These are phyloP conservation scores for Dicyrtomina minuta DNA, from an alignment of 2,888 invertebrate genomes.

Conservation along the genomic window DNA sequence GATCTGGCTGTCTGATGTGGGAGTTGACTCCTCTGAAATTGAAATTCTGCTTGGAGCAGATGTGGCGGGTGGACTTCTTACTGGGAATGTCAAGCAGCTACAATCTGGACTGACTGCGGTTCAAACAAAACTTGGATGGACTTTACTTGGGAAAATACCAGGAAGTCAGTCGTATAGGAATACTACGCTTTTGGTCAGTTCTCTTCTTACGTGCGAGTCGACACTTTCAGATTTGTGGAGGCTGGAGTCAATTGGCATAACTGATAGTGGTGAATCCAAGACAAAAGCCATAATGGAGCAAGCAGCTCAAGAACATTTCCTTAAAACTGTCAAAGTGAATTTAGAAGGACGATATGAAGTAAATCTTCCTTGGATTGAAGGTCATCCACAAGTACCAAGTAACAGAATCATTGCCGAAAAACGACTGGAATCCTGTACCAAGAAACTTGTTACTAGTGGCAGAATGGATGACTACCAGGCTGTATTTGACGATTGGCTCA, in stretches of 20 bases:
- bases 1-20: conserved; percentile 5
- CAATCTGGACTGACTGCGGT: conserved; percentile 14
- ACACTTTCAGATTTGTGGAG: too few species aligned
- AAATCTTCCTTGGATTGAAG: neutral
- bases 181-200: too few species aligned
- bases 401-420: neutral
- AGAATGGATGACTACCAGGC: neutral
- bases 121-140: conserved; percentile 25
- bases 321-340: too few species aligned
- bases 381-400: neutral
- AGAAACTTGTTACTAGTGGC: neutral
- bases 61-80: neutral
- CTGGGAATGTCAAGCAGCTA: neutral
- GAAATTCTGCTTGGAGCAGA: conserved; percentile 23
- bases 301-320: too few species aligned
- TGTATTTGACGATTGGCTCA: conserved; percentile 6
- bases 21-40: neutral
- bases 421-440: neutral
- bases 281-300: too few species aligned
- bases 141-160: conserved; percentile 17
- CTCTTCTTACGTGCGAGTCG: too few species aligned
- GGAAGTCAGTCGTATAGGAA: too few species aligned
- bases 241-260: too few species aligned
- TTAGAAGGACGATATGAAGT: conserved; percentile 20
- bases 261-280: too few species aligned